Evolutionary conservation across 2,113 vertebrate species (phyloP).

Genomic region (Percina caprodes): DNA sequence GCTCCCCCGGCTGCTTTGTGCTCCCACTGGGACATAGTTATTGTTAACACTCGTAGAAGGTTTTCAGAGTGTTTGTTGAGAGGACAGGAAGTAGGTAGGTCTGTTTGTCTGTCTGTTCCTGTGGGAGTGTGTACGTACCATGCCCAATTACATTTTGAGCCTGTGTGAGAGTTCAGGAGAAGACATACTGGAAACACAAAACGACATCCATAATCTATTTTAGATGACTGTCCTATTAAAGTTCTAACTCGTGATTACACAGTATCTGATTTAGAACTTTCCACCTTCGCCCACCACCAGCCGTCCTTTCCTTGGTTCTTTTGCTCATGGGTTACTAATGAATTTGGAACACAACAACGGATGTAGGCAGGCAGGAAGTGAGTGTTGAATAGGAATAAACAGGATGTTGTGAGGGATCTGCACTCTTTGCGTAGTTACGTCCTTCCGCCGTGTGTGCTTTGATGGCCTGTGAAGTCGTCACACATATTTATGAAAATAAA

Average conservation of each 20-base stretch:
- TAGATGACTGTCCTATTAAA: too few species aligned
- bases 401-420: constrained; percentile 62
- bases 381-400: constrained; percentile 35
- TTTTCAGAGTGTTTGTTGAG: constrained; percentile 26
- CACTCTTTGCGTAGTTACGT: constrained; percentile 31
- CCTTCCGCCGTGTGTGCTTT: constrained; percentile 41
- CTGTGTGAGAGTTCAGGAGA: not conserved
- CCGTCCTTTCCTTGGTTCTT: not conserved
- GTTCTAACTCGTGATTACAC: too few species aligned
- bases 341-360: not conserved
- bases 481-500: constrained; percentile 2
- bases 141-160: not conserved
- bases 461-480: constrained; percentile 16
- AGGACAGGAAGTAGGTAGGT: constrained; percentile 31
- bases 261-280: too few species aligned
- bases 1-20: constrained; percentile 6
- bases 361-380: constrained; percentile 59
- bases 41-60: constrained; percentile 12
- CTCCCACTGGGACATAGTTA: constrained; percentile 39
- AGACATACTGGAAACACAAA: not conserved
- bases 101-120: not conserved
- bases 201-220: not conserved
- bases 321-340: not conserved
- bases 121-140: not conserved
- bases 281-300: too few species aligned